Evolutionary conservation across 2,797 vertebrate genomes (phyloP), one percentile per base, ranked within the genome.

Genomic region (Scyliorhinus canicula): DNA sequence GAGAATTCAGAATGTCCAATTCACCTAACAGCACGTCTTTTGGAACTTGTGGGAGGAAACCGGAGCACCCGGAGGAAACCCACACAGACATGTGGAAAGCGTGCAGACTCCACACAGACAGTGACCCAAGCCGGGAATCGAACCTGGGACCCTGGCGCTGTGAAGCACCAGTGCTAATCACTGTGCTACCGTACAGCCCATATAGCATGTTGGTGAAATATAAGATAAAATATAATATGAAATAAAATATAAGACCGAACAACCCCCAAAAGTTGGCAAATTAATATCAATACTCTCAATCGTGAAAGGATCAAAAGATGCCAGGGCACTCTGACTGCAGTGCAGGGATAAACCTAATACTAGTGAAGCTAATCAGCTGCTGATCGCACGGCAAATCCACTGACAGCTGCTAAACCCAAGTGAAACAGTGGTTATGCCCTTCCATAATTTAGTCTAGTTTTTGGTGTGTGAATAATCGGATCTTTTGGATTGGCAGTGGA

Each of bases 341-440:
- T 74, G 28, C 44, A 55, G 67, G n/a, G 93, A 94, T 94, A 94
- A 94, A 94, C 67, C 65, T 74, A 94, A 94, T 94, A 69, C 65
- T 74, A 55, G 93, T 94, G 93, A 94, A 47, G 93, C 67, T 94
- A 94, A 94, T 94, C 67, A 74, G 47, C 67, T 71, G 93, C 69
- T 94, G 93, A 94, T 94, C 93, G 35, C 93, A 69, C n/a, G 47
- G 93, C 67, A 94, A 74, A 94, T 94, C 47, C 67, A 69, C 47
- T 74, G 93, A 94, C 93, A 94, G 93, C 93, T 94, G 65, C 93
- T 94, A 74, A 74, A 71, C 93, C 93, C 16, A 94, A 71, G 93
- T 5, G 47, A 74, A 55, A 94, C 65, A 50, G 65, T n/a, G 12
- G 28, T 94, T 74, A 94, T 94, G 65, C 31, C 67, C 65, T 94